These are phyloP conservation scores for Onychostruthus taczanowskii DNA, from an alignment of 2,113 vertebrate species.

Conservation along the genomic window DNA sequence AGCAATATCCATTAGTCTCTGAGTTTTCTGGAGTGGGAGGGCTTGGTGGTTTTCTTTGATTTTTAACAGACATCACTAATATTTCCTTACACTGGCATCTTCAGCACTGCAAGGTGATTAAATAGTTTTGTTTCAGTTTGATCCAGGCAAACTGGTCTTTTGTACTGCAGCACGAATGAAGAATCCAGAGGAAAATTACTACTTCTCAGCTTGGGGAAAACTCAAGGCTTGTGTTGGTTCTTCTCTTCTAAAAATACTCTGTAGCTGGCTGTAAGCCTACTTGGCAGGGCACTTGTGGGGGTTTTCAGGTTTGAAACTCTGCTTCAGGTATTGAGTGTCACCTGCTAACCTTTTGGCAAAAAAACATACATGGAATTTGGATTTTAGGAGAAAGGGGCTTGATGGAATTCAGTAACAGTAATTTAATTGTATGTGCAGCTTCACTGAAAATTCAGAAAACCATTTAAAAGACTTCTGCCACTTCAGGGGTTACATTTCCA, in stretches of 20 bases:
- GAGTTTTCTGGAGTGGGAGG: background rate
- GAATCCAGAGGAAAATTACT: background rate
- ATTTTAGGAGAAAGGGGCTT: background rate
- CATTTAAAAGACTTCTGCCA: background rate
- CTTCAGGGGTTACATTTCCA: slow-evolving; percentile 20
- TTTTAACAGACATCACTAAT: background rate
- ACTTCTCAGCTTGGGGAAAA: background rate
- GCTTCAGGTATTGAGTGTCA: background rate
- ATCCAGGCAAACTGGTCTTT: background rate
- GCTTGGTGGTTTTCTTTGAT: background rate
- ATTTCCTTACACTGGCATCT: background rate
- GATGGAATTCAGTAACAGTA: background rate
- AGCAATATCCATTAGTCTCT: background rate
- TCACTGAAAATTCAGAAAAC: background rate
- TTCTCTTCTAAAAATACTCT: background rate
- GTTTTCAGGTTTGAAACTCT: background rate
- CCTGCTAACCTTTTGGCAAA: background rate
- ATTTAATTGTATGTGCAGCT: background rate
- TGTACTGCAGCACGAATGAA: background rate
- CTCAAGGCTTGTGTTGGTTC: background rate
- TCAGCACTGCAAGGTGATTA: background rate
- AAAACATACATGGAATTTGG: background rate
- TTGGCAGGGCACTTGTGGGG: background rate
- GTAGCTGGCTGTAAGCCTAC: background rate
- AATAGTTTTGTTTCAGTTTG: background rate